Percentiles rank a stretch among this genome's conserved stretches.
phyloP scores from a whole-genome alignment of 1,140 invertebrate genomes.

The Delia radicum region DNA sequence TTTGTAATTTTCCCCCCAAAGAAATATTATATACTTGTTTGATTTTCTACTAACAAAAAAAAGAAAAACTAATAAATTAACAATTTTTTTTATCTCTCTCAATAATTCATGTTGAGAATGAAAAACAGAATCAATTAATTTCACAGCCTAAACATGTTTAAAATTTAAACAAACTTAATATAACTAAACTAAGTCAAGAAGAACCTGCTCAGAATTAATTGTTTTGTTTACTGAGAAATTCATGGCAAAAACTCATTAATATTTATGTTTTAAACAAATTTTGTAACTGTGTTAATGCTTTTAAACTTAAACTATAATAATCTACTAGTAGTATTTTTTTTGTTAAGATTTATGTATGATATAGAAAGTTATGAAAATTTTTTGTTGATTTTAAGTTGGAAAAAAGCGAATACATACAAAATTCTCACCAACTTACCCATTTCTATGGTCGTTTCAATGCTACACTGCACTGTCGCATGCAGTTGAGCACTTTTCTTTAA shows the following conservation, averaged over 20 bases:
- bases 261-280: neutral
- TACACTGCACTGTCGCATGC: slow-evolving; percentile 54
- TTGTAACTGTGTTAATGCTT: neutral
- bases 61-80: neutral
- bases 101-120: too few relatives aligned
- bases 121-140: neutral
- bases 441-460: slow-evolving; percentile 47
- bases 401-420: neutral
- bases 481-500: slow-evolving; percentile 56
- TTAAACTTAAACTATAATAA: too few relatives aligned
- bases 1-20: neutral
- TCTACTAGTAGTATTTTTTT: too few relatives aligned
- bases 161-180: too few relatives aligned
- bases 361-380: neutral
- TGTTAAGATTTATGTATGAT: neutral
- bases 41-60: too few relatives aligned
- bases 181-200: too few relatives aligned
- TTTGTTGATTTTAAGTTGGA: neutral
- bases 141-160: neutral
- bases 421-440: slow-evolving; percentile 36
- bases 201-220: neutral
- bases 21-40: neutral
- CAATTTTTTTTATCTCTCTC: neutral
- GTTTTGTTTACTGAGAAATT: neutral
- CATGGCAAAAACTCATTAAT: neutral